phyloP scores from a whole-genome alignment of 2,113 vertebrate genomes.

The Archilochus colubris region DNA sequence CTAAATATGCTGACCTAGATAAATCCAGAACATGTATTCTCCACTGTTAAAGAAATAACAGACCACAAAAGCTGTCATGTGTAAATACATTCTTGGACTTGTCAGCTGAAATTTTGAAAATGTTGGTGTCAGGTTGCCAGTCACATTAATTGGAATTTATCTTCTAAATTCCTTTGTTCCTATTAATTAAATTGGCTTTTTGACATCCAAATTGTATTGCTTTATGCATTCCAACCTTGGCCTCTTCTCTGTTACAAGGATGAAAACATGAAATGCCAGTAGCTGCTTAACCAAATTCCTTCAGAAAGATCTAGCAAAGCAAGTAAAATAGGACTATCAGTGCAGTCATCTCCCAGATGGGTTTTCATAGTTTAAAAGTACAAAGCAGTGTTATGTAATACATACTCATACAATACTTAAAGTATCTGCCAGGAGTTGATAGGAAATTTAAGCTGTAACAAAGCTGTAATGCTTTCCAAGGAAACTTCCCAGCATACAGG shows the following conservation, averaged over 20 bases:
- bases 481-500: not conserved
- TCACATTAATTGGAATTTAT: constrained; percentile 25
- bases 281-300: not conserved
- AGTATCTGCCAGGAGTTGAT: not conserved
- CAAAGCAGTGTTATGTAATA: not conserved
- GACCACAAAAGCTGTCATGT: constrained; percentile 5
- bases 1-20: constrained; percentile 21
- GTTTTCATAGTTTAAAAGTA: not conserved
- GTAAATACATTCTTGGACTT: not conserved
- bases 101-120: constrained; percentile 41
- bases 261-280: not conserved
- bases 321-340: not conserved
- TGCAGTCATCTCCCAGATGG: not conserved
- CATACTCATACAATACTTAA: not conserved
- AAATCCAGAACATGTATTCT: constrained; percentile 3
- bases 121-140: constrained; percentile 7
- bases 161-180: constrained; percentile 7
- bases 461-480: not conserved
- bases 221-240: not conserved
- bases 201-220: not conserved
- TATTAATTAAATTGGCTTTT: constrained; percentile 26
- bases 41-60: constrained; percentile 35
- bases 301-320: not conserved
- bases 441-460: not conserved
- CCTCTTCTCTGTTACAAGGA: not conserved